phyloP scores from a whole-genome alignment of 2,888 invertebrate genomes.

The Drosophila anceps region DNA sequence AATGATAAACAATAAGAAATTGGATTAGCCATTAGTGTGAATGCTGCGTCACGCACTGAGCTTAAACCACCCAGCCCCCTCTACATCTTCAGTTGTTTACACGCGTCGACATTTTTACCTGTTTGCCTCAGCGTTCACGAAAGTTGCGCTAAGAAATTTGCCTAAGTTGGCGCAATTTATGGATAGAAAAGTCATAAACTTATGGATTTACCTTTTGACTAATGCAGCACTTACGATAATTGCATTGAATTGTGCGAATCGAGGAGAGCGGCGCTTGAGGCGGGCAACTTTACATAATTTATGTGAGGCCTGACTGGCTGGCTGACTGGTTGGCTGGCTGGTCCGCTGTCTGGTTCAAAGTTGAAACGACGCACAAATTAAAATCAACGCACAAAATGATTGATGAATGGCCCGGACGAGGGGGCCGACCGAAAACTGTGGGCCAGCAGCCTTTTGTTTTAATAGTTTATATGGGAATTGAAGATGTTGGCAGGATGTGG shows the following conservation, averaged over 20 bases:
- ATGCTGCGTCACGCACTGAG: slow-evolving; percentile 6
- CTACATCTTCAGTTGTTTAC: slow-evolving; percentile 40
- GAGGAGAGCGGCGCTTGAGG: slow-evolving; percentile 23
- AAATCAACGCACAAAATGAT: slow-evolving; percentile 79
- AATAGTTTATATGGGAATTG: slow-evolving; percentile 56
- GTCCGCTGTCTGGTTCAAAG: slow-evolving; percentile 62
- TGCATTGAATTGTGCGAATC: slow-evolving; percentile 67
- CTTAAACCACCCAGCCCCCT: neutral
- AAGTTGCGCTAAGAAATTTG: slow-evolving; percentile 59
- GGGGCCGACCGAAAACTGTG: slow-evolving; percentile 13
- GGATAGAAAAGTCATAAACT: slow-evolving; percentile 76
- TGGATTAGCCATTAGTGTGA: slow-evolving; percentile 9
- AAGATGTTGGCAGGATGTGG: slow-evolving; percentile 16
- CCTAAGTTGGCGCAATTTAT: slow-evolving; percentile 72
- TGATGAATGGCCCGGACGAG: slow-evolving; percentile 62
- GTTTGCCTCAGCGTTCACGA: neutral
- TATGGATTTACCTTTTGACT: slow-evolving; percentile 77
- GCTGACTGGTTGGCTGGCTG: neutral
- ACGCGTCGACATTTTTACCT: slow-evolving; percentile 44
- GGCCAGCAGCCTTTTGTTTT: slow-evolving; percentile 37
- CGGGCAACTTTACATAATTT: slow-evolving; percentile 77
- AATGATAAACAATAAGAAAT: slow-evolving; percentile 19
- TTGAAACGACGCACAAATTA: slow-evolving; percentile 77
- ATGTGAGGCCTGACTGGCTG: slow-evolving; percentile 49
- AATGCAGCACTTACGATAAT: slow-evolving; percentile 78